phyloP scores from a whole-genome alignment of 2,113 vertebrate genomes.

The Carassius carassius region DNA sequence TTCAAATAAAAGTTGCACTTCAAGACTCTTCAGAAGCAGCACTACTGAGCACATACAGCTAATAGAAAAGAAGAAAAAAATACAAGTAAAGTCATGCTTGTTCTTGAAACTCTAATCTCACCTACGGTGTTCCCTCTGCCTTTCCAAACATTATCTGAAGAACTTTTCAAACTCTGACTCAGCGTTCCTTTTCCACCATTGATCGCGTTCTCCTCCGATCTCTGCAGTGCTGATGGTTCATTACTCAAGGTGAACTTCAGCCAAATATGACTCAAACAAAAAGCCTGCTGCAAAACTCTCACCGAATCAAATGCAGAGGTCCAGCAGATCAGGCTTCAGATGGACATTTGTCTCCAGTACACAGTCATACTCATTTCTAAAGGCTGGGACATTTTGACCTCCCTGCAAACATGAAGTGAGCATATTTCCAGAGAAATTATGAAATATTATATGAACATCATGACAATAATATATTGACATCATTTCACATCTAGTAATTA shows the following conservation, averaged over 20 bases:
- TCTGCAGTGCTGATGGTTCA: constrained; percentile 22
- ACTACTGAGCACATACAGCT: not conserved
- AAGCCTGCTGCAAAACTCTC: not conserved
- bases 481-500: too few relatives aligned
- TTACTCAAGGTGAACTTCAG: constrained; percentile 14
- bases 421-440: not conserved
- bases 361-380: not conserved
- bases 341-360: not conserved
- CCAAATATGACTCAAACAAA: not conserved
- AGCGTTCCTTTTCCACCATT: constrained; percentile 10
- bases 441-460: not conserved
- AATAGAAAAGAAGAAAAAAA: too few relatives aligned
- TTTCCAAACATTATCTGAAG: not conserved
- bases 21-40: not conserved
- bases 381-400: not conserved
- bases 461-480: not conserved
- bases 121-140: not conserved
- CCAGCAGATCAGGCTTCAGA: not conserved
- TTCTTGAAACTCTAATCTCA: not conserved
- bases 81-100: not conserved
- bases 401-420: not conserved
- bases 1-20: not conserved
- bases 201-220: constrained; percentile 14
- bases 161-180: not conserved
- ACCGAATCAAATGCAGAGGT: not conserved